Evolutionary conservation across 2,113 vertebrate species (phyloP), one percentile per base, ranked within the genome.

Genomic region (Sylvietta virens): DNA sequence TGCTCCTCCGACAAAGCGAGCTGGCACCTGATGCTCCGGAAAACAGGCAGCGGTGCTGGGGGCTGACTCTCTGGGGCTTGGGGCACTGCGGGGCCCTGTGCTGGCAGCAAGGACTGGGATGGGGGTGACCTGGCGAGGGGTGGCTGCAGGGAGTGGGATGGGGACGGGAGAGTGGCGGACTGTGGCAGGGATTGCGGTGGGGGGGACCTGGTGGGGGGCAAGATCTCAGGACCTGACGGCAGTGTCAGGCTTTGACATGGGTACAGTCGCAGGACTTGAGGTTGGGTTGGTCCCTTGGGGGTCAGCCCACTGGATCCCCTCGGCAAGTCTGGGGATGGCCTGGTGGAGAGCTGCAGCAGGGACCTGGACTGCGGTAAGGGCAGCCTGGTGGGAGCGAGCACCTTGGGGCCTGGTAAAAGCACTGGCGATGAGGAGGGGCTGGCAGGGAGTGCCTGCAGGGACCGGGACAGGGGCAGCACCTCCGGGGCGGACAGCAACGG

Each of bases 1-100:
- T 97, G 95, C 67, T 50, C 60, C 26, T 97, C 97, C 30, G 97
- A 81, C 48, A 98, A 45, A 19, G 96, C 86, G 3, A 98, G 94
- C 84, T 98, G 98, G 85, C 98, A 82, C 6, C 96, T 97, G 93
- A 98, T 98, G 81, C 97, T 98, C 18, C 95, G 95, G 70, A 98
- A 98, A n/a, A 98, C 39, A 2, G 65, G 89, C 54, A 16, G 66
- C 0, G 23, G 45, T 15, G 48, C 61, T 23, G 62, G 4, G 8
- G 66, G 20, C 11, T 20, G 66, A 9, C 27, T 40, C 6, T 69
- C 72, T 28, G 8, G 50, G 35, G 22, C 24, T 18, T 10, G 21
- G 19, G 18, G 50, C 15, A 6, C 2, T 6, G 53, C 2, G 1
- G 58, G 37, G 5, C 13, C 7, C 13, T 51, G 58, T 7, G 42